Evolutionary conservation across 1,140 invertebrate genomes (phyloP).

Genomic region (Ganaspis sp.): DNA sequence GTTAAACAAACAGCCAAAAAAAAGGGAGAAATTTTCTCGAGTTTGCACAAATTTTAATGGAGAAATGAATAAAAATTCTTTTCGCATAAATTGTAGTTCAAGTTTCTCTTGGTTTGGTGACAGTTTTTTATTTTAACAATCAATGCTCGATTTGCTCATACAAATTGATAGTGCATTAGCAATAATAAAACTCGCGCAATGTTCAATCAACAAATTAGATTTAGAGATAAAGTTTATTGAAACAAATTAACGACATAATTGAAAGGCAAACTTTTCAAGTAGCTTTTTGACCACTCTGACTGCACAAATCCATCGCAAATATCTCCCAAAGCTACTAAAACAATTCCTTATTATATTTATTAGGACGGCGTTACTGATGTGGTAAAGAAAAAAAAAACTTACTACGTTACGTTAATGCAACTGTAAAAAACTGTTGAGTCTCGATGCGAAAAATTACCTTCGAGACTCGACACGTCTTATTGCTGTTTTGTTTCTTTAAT

Average conservation of each 20-base stretch:
- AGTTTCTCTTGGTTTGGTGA: slow-evolving; percentile 63
- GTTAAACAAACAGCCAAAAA: neutral
- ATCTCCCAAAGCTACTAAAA: slow-evolving; percentile 62
- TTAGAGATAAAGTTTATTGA: neutral
- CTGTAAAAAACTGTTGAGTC: slow-evolving; percentile 65
- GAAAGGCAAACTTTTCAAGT: slow-evolving; percentile 5
- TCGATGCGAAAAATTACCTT: slow-evolving; percentile 39
- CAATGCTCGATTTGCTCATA: slow-evolving; percentile 36
- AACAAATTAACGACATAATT: neutral
- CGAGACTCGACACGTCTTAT: slow-evolving; percentile 60
- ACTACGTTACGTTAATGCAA: slow-evolving; percentile 64
- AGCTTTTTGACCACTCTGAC: slow-evolving; percentile 28
- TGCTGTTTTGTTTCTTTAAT: slow-evolving; percentile 62
- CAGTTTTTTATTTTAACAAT: slow-evolving; percentile 47
- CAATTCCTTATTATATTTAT: slow-evolving; percentile 66
- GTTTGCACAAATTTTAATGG: no score
- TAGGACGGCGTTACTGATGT: slow-evolving; percentile 68
- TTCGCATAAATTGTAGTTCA: neutral
- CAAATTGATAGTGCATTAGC: slow-evolving; percentile 44
- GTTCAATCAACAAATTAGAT: slow-evolving; percentile 43
- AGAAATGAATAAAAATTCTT: neutral
- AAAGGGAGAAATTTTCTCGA: neutral
- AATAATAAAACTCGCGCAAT: slow-evolving; percentile 46
- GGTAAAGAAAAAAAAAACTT: slow-evolving; percentile 49
- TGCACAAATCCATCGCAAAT: slow-evolving; percentile 67